Evolutionary conservation across 1,140 invertebrate species (phyloP).

Genomic region (Nylanderia fulva): DNA sequence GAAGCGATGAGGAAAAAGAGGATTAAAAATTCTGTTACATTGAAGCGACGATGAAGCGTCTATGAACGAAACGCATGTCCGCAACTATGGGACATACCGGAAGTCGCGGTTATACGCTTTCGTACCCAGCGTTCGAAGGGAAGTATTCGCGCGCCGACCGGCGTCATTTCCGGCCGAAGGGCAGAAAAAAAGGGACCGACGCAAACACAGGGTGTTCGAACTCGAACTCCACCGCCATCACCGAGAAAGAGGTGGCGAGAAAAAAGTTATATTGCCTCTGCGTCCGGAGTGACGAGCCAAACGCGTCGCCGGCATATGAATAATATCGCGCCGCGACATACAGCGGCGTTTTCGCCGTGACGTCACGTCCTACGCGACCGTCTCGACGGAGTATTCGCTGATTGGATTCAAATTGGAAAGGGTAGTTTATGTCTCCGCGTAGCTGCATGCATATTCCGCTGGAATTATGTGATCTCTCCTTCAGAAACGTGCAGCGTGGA

Average conservation of each 20-base stretch:
- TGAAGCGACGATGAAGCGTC: too few species aligned
- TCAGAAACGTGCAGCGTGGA: too few species aligned
- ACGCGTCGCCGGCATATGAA: slow-evolving; percentile 78
- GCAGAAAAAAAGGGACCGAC: slow-evolving; percentile 38
- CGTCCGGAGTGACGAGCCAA: slow-evolving; percentile 71
- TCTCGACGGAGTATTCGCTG: slow-evolving; percentile 73
- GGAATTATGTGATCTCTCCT: slow-evolving; percentile 58
- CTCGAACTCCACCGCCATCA: too few species aligned
- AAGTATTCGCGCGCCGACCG: slow-evolving; percentile 35
- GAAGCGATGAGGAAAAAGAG: too few species aligned
- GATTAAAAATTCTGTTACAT: not conserved
- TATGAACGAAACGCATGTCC: not conserved
- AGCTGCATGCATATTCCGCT: slow-evolving; percentile 63
- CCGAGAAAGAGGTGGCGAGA: too few species aligned
- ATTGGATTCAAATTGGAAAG: slow-evolving; percentile 82
- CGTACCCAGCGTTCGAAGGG: not conserved
- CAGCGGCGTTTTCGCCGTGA: slow-evolving; percentile 62
- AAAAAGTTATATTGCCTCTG: slow-evolving; percentile 80
- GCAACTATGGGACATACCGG: not conserved
- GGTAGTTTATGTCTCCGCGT: slow-evolving; percentile 64
- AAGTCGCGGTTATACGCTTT: not conserved
- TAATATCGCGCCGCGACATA: slow-evolving; percentile 77
- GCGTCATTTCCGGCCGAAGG: slow-evolving; percentile 60
- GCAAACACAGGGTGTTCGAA: slow-evolving; percentile 29
- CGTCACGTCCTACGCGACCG: slow-evolving; percentile 54